Evolutionary conservation across 2,888 invertebrate species (phyloP), one percentile per base, ranked within the genome.

Genomic region (Psylliodes chrysocephalus): DNA sequence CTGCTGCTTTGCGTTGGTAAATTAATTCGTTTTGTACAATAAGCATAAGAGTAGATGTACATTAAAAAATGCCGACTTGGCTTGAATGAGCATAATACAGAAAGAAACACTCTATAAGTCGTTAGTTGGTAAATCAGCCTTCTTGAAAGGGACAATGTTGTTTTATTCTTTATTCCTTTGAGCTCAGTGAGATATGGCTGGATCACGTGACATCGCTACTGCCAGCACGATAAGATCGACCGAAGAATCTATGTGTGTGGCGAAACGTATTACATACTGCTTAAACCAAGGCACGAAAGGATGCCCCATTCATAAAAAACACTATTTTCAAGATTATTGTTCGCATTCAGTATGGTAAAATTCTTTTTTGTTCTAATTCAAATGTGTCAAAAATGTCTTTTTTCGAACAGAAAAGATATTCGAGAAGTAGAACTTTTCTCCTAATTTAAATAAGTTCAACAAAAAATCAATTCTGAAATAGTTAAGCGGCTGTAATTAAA

Each of bases 171-270:
- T 64, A 56, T 60, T 56, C 64, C 60, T 60, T 64, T 64, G 56
- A 60, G 35, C 51, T 42, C 42, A 56, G 57, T 68, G 64, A 68
- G 68, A 54, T 69, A 66, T 64, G 66, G 63, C 44, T 28, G 54
- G 66, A 66, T 68, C 71, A 69, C 66, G 66, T 67, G 69, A 68
- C 67, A 69, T 53, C 47, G 71, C 71, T 71, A 67, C 69, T 57
- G 64, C 40, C 67, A 38, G 66, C 40, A 49, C 47, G 71, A 71
- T 71, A 71, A 66, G 63, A 71, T 71, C 71, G 66, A n/a, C n/a
- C 46, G 12, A 46, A n/a, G 46, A 62, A 35, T 6, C 53, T 42
- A 52, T 60, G 62, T 71, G 71, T 69, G 71, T 71, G 71, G 71
- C 67, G 61, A 66, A 64, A 25, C 22, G 46, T 8, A 46, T 46